These are phyloP conservation scores for Psittacula echo DNA, from an alignment of 2,797 vertebrate genomes.

Conservation along the genomic window DNA sequence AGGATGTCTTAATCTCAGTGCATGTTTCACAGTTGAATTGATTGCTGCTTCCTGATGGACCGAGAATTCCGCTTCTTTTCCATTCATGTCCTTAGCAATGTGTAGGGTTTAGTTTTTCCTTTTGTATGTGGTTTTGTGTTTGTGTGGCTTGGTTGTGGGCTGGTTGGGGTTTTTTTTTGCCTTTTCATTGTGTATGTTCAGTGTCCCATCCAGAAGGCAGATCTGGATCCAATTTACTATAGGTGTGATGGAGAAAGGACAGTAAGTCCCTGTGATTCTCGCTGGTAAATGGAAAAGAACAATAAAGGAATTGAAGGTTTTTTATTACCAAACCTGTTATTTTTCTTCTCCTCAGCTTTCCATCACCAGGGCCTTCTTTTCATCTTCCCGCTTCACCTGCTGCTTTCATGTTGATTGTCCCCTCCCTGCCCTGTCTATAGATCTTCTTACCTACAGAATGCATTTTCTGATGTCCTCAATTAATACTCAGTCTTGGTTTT, in stretches of 20 bases:
- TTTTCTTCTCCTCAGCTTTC: not conserved
- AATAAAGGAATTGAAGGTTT: not conserved
- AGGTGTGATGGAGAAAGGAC: not conserved
- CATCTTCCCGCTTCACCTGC: not conserved
- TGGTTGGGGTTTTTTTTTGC: fast-evolving
- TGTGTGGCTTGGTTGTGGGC: not conserved
- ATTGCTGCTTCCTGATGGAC: not conserved
- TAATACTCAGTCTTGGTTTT: not conserved
- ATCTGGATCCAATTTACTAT: not conserved
- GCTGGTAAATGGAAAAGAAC: not conserved
- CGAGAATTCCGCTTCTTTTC: not conserved
- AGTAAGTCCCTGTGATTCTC: not conserved
- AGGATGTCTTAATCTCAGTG: not conserved
- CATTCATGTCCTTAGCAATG: not conserved
- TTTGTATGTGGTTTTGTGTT: not conserved
- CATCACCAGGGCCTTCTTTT: not conserved
- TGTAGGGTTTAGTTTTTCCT: not conserved
- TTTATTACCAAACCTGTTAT: not conserved
- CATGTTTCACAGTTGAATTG: not conserved
- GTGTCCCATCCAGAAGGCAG: not conserved
- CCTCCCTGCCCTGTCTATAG: not conserved
- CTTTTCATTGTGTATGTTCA: not conserved
- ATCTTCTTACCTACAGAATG: not conserved
- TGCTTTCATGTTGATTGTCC: not conserved
- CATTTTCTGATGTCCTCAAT: not conserved